Evolutionary conservation across 2,888 invertebrate species (phyloP).

Genomic region (Seira musarum): DNA sequence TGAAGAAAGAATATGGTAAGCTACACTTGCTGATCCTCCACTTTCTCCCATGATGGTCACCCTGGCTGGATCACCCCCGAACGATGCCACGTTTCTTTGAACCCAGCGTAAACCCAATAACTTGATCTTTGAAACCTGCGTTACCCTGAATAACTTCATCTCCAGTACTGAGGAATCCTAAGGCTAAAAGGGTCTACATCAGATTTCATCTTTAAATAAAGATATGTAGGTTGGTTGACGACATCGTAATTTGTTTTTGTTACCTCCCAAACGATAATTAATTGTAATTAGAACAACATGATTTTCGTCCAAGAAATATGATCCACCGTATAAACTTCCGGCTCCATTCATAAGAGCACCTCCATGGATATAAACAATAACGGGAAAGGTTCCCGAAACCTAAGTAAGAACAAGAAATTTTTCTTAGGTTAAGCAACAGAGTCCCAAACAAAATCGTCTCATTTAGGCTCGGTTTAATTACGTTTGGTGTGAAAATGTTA

Average conservation of each 20-base stretch:
- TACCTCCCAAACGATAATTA: slow-evolving; percentile 60
- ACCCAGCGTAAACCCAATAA: slow-evolving; percentile 51
- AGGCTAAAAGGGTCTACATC: not conserved
- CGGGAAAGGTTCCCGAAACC: slow-evolving; percentile 38
- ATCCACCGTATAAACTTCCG: slow-evolving; percentile 53
- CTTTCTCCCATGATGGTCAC: slow-evolving; percentile 52
- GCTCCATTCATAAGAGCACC: slow-evolving; percentile 54
- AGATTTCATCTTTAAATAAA: not conserved
- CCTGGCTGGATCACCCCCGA: slow-evolving; percentile 43
- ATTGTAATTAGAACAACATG: slow-evolving; percentile 47
- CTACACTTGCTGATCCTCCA: slow-evolving; percentile 48
- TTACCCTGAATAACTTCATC: slow-evolving; percentile 65
- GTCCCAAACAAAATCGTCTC: too few species aligned
- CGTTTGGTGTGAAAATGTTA: slow-evolving; percentile 51
- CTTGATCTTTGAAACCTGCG: slow-evolving; percentile 62
- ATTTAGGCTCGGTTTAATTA: too few species aligned
- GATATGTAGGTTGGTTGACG: too few species aligned
- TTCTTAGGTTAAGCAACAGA: too few species aligned
- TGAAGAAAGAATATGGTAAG: slow-evolving; percentile 53
- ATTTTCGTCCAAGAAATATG: slow-evolving; percentile 55
- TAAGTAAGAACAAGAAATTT: not conserved
- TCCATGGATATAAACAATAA: slow-evolving; percentile 62
- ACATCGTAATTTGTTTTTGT: too few species aligned
- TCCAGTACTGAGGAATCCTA: slow-evolving; percentile 66
- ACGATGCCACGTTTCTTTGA: slow-evolving; percentile 37